Base-by-base conservation (phyloP, 2,888 invertebrate genomes). In the Pheosia tremula region DNA sequence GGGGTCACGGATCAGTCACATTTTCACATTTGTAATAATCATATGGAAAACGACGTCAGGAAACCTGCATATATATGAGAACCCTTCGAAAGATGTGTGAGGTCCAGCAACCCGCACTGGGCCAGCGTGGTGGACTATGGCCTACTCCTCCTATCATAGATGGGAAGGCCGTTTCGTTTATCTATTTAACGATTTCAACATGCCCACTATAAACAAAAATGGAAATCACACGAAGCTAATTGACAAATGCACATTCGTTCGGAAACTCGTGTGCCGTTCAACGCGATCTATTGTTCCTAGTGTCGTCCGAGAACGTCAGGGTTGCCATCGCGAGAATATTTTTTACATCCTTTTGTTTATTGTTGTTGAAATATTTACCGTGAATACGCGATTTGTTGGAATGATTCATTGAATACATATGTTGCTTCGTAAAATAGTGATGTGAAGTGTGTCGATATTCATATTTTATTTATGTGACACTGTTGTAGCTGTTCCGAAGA, bases 301-400 rank as follows among this genome's bases (percentile, higher is more conserved):
- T 73, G 69, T 72, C 69, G 77, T 72, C 67, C 62, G 59, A 56
- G 67, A 74, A 61, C 61, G 58, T 57, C 59, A 76, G 79, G 74
- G 81, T 72, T 79, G 80, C 63, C 74, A 76, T 49, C 57, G 59
- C 41, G 38, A 59, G 70, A 69, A 68, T 68, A 66, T 62, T 69
- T 75, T 76, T 76, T 77, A 75, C 65, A 47, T 63, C 65, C 64
- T 62, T 68, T 76, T 77, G 75, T 75, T 62, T 72, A 67, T 66
- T 76, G 64, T 59, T 67, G 62, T 36, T 24, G 8, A 38, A 49
- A 49, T 58, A 58, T 66, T 66, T 60, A 63, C 63, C 73, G 66
- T 66, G 64, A 62, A 73, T 58, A 45, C 49, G n/a, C 37, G 57
- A 57, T 57, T 57, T 57, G 49, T 49, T 57, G 36, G 4, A 36